A percentile compares a stretch with the other conserved stretches of the same genome.
Conservation (phyloP, 2,113 vertebrate genomes). For the Dicerorhinus sumatrensis region DNA sequence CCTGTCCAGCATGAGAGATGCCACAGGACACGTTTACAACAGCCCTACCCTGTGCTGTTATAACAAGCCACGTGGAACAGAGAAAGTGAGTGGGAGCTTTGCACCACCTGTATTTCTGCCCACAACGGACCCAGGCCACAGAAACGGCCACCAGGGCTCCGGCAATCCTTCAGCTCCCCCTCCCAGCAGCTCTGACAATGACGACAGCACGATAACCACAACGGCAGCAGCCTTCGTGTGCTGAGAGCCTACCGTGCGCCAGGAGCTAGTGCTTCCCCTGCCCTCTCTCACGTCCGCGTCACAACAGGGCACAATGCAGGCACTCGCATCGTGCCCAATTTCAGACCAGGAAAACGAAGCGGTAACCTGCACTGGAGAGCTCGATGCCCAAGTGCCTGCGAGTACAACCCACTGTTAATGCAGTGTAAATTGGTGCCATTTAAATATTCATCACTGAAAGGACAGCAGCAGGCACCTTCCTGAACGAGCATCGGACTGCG, state of each 20-base stretch:
- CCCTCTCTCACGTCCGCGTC: rapidly evolving
- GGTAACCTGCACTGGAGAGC: rapidly evolving
- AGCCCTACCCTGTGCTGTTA: background rate
- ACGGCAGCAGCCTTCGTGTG: background rate
- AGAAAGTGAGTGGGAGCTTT: rapidly evolving
- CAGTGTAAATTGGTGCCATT: rapidly evolving
- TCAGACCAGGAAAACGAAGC: rapidly evolving
- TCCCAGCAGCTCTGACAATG: rapidly evolving
- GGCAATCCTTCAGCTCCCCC: rapidly evolving
- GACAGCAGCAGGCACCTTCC: background rate
- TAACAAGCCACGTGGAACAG: rapidly evolving
- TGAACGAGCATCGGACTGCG: too few species aligned
- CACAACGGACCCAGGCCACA: rapidly evolving
- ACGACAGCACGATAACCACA: rapidly evolving
- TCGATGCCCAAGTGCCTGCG: rapidly evolving
- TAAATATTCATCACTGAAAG: background rate
- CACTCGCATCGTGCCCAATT: rapidly evolving
- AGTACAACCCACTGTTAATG: rapidly evolving
- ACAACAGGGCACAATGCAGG: background rate
- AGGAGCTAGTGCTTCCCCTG: too few species aligned
- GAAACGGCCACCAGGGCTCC: rapidly evolving
- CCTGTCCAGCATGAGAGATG: background rate
- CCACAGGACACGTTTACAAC: background rate
- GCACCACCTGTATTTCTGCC: rapidly evolving
- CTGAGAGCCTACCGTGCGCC: background rate